Evolutionary conservation across 2,113 vertebrate genomes (phyloP).

Genomic region (Lophotis ruficrista): DNA sequence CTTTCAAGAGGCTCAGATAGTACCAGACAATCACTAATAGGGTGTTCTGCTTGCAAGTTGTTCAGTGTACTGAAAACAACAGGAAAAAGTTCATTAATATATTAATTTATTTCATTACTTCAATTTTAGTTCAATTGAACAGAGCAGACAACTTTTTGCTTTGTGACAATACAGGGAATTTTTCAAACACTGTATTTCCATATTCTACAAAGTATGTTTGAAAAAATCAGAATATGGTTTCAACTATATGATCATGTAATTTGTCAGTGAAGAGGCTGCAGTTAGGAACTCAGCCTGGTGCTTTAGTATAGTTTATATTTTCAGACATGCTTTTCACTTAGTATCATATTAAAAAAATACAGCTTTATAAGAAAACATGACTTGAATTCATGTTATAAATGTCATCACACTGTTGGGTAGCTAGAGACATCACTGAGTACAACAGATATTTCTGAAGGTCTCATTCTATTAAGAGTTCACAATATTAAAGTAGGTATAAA

Average conservation of each 20-base stretch:
- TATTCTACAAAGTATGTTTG: background rate
- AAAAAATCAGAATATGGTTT: background rate
- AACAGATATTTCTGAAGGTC: background rate
- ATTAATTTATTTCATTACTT: slow-evolving; percentile 56
- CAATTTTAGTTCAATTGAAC: slow-evolving; percentile 65
- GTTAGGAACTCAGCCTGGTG: background rate
- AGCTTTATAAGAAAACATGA: background rate
- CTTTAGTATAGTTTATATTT: background rate
- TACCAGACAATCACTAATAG: background rate
- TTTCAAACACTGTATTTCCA: background rate
- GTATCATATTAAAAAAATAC: background rate
- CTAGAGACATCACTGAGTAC: background rate
- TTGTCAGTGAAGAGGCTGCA: background rate
- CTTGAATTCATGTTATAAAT: background rate
- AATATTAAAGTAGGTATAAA: background rate
- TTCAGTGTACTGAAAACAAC: background rate
- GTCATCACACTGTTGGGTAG: background rate
- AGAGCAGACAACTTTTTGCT: slow-evolving; percentile 46
- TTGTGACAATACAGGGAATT: slow-evolving; percentile 5
- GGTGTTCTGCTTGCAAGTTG: background rate
- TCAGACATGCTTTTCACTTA: background rate
- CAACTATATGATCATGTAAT: background rate
- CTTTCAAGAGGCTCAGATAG: background rate
- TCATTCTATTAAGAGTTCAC: slow-evolving; percentile 43
- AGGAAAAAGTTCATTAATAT: background rate